A percentile compares a stretch with the other conserved stretches of the same genome.
Conservation (phyloP, 1,140 invertebrate species). For the Triops cancriformis region DNA sequence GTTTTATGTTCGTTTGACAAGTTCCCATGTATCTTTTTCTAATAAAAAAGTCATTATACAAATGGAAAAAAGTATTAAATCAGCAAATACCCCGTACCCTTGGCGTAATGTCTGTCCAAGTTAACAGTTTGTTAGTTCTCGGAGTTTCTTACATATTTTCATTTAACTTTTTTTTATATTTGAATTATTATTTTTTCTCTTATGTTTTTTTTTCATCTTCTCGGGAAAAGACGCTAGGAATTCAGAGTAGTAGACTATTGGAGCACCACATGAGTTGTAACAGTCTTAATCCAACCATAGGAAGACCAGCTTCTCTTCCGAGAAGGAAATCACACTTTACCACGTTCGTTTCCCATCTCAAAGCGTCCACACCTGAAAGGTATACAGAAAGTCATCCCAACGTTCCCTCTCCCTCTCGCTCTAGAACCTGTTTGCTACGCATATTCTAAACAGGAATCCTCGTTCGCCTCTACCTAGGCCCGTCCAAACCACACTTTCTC, state of each 20-base stretch:
- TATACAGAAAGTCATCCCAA: not conserved
- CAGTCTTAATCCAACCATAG: not conserved
- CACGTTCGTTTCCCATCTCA: not conserved
- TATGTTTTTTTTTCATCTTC: not conserved
- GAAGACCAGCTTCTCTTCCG: not conserved
- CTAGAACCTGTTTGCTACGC: not conserved
- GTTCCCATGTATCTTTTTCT: not conserved
- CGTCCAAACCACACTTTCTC: not conserved
- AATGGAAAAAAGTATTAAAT: not conserved
- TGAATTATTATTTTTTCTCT: too few relatives aligned
- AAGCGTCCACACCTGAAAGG: not conserved
- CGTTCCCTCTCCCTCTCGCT: not conserved
- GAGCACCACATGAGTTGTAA: not conserved
- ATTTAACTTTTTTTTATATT: too few relatives aligned
- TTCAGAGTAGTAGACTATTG: not conserved
- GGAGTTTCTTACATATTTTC: too few relatives aligned
- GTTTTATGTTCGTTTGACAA: not conserved
- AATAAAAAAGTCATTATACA: not conserved
- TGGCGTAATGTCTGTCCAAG: not conserved
- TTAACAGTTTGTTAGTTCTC: not conserved
- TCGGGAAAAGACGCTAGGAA: not conserved
- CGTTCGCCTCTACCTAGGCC: not conserved
- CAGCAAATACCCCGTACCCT: not conserved
- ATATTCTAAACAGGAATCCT: not conserved
- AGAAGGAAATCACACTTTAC: not conserved